Evolutionary conservation across 2,888 invertebrate genomes (phyloP), one percentile per base, ranked within the genome.

Genomic region (Macrosiphum euphorbiae): DNA sequence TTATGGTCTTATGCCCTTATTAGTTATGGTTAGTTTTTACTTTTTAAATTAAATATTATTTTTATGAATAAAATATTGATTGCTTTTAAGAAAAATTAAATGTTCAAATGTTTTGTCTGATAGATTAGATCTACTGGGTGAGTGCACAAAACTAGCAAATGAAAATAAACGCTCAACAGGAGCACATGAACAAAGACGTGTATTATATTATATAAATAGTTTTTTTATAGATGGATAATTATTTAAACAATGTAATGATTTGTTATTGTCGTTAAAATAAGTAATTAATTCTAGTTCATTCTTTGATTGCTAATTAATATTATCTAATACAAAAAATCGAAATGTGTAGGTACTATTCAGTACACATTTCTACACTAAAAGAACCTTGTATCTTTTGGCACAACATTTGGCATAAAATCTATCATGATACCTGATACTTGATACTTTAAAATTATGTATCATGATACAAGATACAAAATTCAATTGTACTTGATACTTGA

Each of bases 81-180:
- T 88, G 0, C 52, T 55, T 88, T 52, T 52, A 88, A 88, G 88
- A 24, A 88, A 55, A 88, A 88, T 52, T 55, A 88, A 55, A 55
- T 88, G 55, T 88, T 88, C 88, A 88, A 88, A 88, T 55, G 11
- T 88, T 52, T 88, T 55, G n/a, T 55, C 20, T 35, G 88, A 52
- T 52, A 55, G 35, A 55, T 88, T 88, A 35, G 52, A 55, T 88
- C 35, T 52, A 88, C 35, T 88, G 7, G 35, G 88, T 35, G 88
- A 52, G 52, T 55, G 52, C n/a, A 88, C n/a, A 88, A 52, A 52
- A 44, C 44, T 44, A 44, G 44, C 44, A 44, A 44, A 44, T 44
- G 44, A 44, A 44, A 44, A 44, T 44, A n/a, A 87, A 87, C 35
- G 24, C 26, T 85, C 85, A 85, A 85, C 44, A 50, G n/a, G 35